These are phyloP conservation scores for Drosophila melanosoma DNA, from an alignment of 2,888 invertebrate species.

Conservation along the genomic window DNA sequence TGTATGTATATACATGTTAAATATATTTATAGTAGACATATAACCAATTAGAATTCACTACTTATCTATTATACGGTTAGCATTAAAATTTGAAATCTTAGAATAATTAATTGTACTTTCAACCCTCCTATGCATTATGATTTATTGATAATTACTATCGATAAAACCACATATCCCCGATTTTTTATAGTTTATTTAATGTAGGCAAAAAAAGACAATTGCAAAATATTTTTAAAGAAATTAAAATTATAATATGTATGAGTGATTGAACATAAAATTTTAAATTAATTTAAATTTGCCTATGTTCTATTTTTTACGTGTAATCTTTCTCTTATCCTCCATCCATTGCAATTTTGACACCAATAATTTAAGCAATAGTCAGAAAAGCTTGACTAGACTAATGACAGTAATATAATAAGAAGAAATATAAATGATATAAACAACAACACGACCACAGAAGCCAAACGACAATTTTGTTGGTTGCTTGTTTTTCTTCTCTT, in stretches of 20 bases:
- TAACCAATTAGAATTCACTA: neutral
- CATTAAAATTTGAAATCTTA: neutral
- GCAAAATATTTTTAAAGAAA: neutral
- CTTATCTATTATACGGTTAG: neutral
- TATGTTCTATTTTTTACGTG: neutral
- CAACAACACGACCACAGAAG: conserved; percentile 33
- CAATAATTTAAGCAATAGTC: conserved; percentile 37
- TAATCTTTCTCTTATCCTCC: neutral
- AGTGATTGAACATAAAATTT: neutral
- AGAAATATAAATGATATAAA: conserved; percentile 65
- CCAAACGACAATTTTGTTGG: conserved; percentile 33
- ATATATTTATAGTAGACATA: conserved; percentile 25
- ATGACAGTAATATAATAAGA: conserved; percentile 45
- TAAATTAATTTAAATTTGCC: neutral
- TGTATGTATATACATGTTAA: conserved; percentile 23
- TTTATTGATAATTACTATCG: neutral
- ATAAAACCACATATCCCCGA: neutral
- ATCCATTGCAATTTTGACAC: conserved; percentile 22
- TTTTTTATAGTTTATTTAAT: neutral
- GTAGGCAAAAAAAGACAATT: neutral
- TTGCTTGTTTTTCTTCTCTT: conserved; percentile 24
- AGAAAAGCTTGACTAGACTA: conserved; percentile 23
- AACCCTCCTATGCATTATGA: neutral
- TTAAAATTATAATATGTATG: conserved; percentile 8
- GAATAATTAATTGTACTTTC: neutral